Evolutionary conservation across 35 echinoderm and acorn worm species (phyloP), one percentile per base, ranked within the genome.

Genomic region (Apostichopus californicus): DNA sequence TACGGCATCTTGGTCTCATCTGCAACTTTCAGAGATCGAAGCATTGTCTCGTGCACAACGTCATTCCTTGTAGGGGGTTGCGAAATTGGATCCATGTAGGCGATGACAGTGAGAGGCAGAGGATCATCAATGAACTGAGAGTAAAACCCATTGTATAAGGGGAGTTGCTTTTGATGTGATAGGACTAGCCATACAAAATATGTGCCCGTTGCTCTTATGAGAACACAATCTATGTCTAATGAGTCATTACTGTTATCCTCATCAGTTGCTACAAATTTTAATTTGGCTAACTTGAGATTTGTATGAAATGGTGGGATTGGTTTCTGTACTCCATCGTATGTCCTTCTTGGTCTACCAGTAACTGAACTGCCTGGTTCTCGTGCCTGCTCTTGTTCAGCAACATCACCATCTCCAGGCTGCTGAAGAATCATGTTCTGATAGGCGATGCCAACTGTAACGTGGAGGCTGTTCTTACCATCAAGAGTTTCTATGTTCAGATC

Each of bases 1-100:
- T 83, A 93, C 8, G 75, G 60, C 89, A 92, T 90, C 17, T 90
- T 75, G 65, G 81, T 98, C 58, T 95, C 94, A 57, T 78, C 88
- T 56, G 92, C 94, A 87, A 95, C 92, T 89, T 92, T 88, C 24
- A 93, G 54, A n/a, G 88, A 91, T 53, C 84, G 81, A 2, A 77
- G 18, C 93, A 97, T 92, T 1, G 95, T 97, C 77, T 97, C 94
- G 55, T 83, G 87, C 9, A 95, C 96, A 52, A 95, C 93, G 77
- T 95, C 94, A 88, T 95, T 95, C 89, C 93, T 92, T 75, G 93
- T 97, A 52, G 93, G 93, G 17, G 93, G 57, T 26, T 84, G 54
- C 4, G 87, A 68, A 13, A 97, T 93, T 1, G 87, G 89, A 20
- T 95, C 96, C 96, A 97, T 93, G 54, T 95, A 93, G 52, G 90